Percentiles rank a stretch among this genome's conserved stretches.
phyloP scores from a whole-genome alignment of 2,888 invertebrate genomes.

The Ennomos fuscantarius region DNA sequence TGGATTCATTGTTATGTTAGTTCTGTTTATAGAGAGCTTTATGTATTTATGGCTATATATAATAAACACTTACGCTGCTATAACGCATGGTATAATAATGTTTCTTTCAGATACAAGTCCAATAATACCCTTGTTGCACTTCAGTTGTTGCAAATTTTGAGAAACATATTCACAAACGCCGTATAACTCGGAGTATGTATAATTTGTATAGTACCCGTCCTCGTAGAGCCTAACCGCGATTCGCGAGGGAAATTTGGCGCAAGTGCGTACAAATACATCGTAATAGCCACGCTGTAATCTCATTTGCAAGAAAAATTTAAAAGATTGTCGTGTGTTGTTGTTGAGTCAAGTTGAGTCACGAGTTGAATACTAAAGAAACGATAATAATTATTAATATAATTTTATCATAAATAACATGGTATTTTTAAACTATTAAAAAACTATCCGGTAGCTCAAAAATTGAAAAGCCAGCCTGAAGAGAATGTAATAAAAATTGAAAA shows the following conservation, averaged over 20 bases:
- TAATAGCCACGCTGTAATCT: conserved; percentile 69
- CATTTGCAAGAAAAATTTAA: conserved; percentile 29
- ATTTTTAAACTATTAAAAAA: too few species aligned
- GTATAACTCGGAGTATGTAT: conserved; percentile 76
- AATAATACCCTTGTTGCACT: conserved; percentile 69
- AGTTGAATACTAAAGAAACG: conserved; percentile 2
- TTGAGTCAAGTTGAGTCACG: not conserved
- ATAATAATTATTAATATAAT: too few species aligned
- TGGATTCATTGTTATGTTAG: too few species aligned
- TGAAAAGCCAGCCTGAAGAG: too few species aligned
- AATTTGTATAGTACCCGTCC: conserved; percentile 60
- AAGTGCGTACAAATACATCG: conserved; percentile 72
- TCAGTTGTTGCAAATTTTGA: conserved; percentile 67
- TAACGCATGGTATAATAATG: conserved; percentile 79
- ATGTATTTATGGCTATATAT: not conserved
- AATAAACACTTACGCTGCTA: conserved; percentile 81
- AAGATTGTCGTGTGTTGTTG: not conserved
- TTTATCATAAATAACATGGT: too few species aligned
- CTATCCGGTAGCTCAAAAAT: too few species aligned
- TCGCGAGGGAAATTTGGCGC: conserved; percentile 66
- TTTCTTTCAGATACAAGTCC: conserved; percentile 81
- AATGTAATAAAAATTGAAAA: too few species aligned
- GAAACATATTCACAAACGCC: conserved; percentile 77
- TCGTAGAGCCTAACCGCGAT: conserved; percentile 66
- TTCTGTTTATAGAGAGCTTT: too few species aligned